Base-by-base conservation (phyloP, 1,140 invertebrate genomes). In the Cotesia vestalis region DNA sequence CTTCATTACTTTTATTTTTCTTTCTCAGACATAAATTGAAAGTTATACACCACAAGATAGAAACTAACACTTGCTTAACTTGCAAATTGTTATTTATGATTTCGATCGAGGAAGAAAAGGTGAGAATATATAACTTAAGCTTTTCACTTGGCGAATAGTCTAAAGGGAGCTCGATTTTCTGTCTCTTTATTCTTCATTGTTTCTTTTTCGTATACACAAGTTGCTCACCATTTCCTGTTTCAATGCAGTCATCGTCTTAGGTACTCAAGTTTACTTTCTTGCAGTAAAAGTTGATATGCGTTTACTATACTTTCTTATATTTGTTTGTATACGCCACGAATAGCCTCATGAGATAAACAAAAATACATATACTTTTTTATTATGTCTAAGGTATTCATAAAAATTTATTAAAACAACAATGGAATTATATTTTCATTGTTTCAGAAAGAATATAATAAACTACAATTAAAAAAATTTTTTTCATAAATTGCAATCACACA, bases 71-170 rank as follows among this genome's bases (percentile, higher is more conserved):
- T 27, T 66, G 63, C 12, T 57, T 63, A 72, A 69, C 66, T 72
- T 71, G 14, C 52, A 73, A 77, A 74, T 73, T 69, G 75, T 74
- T 77, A 75, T 75, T 73, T 73, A 71, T 68, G 66, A 70, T 64
- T 70, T 70, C 64, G 64, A 75, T 77, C 46, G 61, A 11, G 3
- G 38, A 9, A 71, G 40, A 63, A 64, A 71, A 53, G 14, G 20
- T 53, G 38, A 20, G 20, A 27, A 52, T 12, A 66, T 53, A 57
- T 14, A 59, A 53, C 14, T 14, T 35, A 59, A 60, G 17, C 53
- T 53, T 66, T 72, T 59, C 36, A 38, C 51, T 71, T 36, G 20
- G 17, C 17, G 34, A 59, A 67, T 66, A 72, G 59, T 72, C 63
- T 36, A 52, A 46, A 66, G 53, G 53, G 62, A 60, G 59, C n/a